phyloP scores from a whole-genome alignment of 2,888 invertebrate genomes.

The Electrophaes corylata region DNA sequence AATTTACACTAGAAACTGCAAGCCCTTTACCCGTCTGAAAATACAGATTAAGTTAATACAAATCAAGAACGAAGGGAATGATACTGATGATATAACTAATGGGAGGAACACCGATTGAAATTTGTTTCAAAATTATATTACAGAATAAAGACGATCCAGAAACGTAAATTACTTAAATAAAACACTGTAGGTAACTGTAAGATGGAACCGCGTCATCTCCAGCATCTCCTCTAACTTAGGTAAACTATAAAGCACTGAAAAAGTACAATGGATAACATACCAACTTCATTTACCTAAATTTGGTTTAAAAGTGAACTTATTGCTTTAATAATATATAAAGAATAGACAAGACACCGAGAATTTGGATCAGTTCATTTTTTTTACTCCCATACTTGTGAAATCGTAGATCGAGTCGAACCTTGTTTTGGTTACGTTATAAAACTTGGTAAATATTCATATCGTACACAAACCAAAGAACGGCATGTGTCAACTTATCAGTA shows the following conservation, averaged over 20 bases:
- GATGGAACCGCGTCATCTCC: not conserved
- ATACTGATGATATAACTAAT: not conserved
- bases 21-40: conserved; percentile 16
- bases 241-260: not conserved
- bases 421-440: not conserved
- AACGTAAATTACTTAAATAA: not conserved
- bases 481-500: conserved; percentile 70
- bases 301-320: not conserved
- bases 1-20: conserved; percentile 36
- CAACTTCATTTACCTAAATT: not conserved
- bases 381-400: too few species aligned
- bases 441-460: not conserved
- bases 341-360: not conserved
- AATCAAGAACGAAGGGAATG: not conserved
- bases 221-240: not conserved
- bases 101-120: not conserved
- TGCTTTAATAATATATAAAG: not conserved
- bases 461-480: conserved; percentile 45
- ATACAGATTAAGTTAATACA: not conserved
- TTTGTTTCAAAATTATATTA: too few species aligned
- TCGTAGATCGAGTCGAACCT: not conserved
- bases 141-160: not conserved
- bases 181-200: not conserved
- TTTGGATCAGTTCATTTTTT: not conserved
- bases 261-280: not conserved